Base-by-base conservation (phyloP, 2,797 vertebrate genomes). In the Brotogeris chrysoptera region DNA sequence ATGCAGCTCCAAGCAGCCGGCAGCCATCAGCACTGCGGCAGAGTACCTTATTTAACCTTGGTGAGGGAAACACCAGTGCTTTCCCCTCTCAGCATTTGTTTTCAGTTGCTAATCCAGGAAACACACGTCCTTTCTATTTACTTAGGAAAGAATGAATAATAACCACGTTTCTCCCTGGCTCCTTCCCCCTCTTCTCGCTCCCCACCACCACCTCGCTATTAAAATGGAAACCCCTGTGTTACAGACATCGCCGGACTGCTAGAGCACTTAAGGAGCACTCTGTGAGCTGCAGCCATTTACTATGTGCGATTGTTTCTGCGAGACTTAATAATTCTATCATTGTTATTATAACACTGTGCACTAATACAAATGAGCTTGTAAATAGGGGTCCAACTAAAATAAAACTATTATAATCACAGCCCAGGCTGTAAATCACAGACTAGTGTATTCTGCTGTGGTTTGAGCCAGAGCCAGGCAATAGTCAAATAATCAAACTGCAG, bases 401-500 rank as follows among this genome's bases (percentile, higher is more conserved):
- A 97, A 98, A 98, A 97, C 92, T 95, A 98, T 97, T 98, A 98
- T 98, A 98, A 98, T 98, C 98, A 97, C 96, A 98, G 98, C 97
- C 95, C 79, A 95, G 97, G 97, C 97, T 97, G 96, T 97, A 98
- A 98, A 98, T 98, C 96, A 98, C 97, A 98, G 97, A 91, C 92
- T 97, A 97, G 98, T 96, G 94, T 98, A 98, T 98, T 99, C 98
- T 98, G 98, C 98, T 98, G 98, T 98, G 98, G 98, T 97, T 99
- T 99, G 99, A 99, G 97, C 92, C 69, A 91, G 96, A 98, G 99
- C 99, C 99, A 99, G 98, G 98, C 98, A 99, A 99, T 98, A 99
- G 98, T 98, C 98, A 98, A 98, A 98, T 98, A 98, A 99, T 99
- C 98, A 98, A 98, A 98, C 98, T 98, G 98, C 99, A 99, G 98